Evolutionary conservation across 2,797 vertebrate genomes (phyloP).

Genomic region (Neosalanx taihuensis): DNA sequence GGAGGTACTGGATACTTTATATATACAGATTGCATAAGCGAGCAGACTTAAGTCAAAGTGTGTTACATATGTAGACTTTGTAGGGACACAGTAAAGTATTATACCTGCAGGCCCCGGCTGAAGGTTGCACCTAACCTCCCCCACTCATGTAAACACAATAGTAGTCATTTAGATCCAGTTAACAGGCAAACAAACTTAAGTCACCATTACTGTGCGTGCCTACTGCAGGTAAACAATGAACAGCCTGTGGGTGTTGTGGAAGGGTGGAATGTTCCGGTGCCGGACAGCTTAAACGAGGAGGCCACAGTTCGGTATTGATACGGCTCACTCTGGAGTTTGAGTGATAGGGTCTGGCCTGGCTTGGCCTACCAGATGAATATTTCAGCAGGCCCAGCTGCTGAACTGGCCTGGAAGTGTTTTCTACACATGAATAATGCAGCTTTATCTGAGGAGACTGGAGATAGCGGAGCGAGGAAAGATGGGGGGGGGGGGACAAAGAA

Average conservation of each 20-base stretch:
- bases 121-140: not conserved
- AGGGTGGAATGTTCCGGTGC: too few species aligned
- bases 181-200: not conserved
- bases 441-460: constrained; percentile 62
- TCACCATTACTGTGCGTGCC: not conserved
- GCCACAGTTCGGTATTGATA: constrained; percentile 18
- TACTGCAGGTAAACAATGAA: too few species aligned
- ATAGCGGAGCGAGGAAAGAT: constrained; percentile 42
- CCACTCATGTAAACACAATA: not conserved
- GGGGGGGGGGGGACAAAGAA: constrained; percentile 51
- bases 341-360: constrained; percentile 39
- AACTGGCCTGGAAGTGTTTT: constrained; percentile 75
- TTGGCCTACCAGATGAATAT: constrained; percentile 71
- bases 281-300: not conserved
- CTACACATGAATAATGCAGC: constrained; percentile 75
- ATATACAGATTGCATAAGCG: constrained; percentile 28
- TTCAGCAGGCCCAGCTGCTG: constrained; percentile 75
- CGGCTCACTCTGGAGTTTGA: constrained; percentile 39
- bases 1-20: constrained; percentile 9
- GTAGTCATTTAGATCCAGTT: not conserved
- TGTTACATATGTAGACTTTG: constrained; percentile 16
- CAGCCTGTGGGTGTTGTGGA: too few species aligned
- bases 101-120: not conserved
- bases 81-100: constrained; percentile 3
- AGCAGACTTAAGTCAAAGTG: constrained; percentile 7